phyloP scores from a whole-genome alignment of 1,140 invertebrate species.

The Eurosta solidaginis region DNA sequence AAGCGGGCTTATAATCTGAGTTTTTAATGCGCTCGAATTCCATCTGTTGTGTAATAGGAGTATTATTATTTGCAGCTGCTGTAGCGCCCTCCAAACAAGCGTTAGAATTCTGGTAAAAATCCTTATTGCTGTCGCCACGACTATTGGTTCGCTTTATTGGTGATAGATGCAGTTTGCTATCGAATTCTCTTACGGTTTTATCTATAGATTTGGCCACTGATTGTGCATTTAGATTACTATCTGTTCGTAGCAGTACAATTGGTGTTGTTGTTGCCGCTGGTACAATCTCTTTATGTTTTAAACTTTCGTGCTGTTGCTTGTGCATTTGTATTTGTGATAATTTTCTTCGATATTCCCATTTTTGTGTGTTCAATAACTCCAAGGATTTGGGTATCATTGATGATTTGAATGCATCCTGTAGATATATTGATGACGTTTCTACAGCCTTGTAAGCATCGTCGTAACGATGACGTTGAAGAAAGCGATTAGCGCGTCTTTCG shows the following conservation, averaged over 20 bases:
- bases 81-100: neutral
- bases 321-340: slow-evolving; percentile 51
- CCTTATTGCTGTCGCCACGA: neutral
- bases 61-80: neutral
- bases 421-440: slow-evolving; percentile 49
- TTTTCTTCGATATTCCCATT: slow-evolving; percentile 51
- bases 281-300: slow-evolving; percentile 50
- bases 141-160: neutral
- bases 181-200: slow-evolving; percentile 54
- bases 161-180: slow-evolving; percentile 46
- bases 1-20: neutral
- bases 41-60: neutral
- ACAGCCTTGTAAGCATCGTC: slow-evolving; percentile 54
- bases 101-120: neutral
- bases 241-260: slow-evolving; percentile 31
- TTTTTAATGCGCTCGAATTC: neutral
- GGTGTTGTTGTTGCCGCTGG: slow-evolving; percentile 35
- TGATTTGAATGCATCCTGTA: slow-evolving; percentile 53
- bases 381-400: slow-evolving; percentile 46
- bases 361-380: slow-evolving; percentile 48
- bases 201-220: slow-evolving; percentile 55
- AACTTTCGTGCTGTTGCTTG: slow-evolving; percentile 48
- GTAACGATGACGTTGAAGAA: slow-evolving; percentile 49
- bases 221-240: slow-evolving; percentile 45
- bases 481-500: slow-evolving; percentile 52